Evolutionary conservation across 2,888 invertebrate genomes (phyloP).

Genomic region (Cybosia mesomella): DNA sequence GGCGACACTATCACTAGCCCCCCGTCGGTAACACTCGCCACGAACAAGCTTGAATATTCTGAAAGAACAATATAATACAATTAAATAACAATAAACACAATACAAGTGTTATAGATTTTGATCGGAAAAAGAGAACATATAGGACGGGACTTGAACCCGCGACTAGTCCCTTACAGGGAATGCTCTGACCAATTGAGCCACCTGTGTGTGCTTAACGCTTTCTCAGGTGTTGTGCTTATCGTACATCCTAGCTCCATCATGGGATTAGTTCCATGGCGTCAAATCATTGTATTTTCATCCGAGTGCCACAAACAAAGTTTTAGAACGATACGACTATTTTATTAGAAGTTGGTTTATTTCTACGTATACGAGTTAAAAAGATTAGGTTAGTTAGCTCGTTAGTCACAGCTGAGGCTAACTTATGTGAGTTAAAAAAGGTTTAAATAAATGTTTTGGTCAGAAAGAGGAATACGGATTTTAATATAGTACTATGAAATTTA

Average conservation of each 20-base stretch:
- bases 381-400: background rate
- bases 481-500: too few species aligned
- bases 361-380: background rate
- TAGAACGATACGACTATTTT: background rate
- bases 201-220: too few species aligned
- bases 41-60: conserved; percentile 9
- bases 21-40: background rate
- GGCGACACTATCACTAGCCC: background rate
- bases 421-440: background rate
- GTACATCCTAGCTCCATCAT: too few species aligned
- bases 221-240: too few species aligned
- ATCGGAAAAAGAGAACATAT: too few species aligned
- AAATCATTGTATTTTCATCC: background rate
- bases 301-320: background rate
- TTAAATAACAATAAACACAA: background rate
- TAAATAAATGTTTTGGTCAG: background rate
- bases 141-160: too few species aligned
- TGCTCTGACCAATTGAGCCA: too few species aligned
- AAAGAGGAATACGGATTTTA: background rate
- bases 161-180: too few species aligned
- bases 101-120: too few species aligned
- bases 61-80: background rate
- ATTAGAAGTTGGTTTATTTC: background rate
- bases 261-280: background rate
- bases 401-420: background rate